A percentile compares a stretch with the other conserved stretches of the same genome.
These are phyloP conservation scores for Sinonovacula constricta DNA, from an alignment of 1,140 invertebrate genomes.

Conservation along the genomic window DNA sequence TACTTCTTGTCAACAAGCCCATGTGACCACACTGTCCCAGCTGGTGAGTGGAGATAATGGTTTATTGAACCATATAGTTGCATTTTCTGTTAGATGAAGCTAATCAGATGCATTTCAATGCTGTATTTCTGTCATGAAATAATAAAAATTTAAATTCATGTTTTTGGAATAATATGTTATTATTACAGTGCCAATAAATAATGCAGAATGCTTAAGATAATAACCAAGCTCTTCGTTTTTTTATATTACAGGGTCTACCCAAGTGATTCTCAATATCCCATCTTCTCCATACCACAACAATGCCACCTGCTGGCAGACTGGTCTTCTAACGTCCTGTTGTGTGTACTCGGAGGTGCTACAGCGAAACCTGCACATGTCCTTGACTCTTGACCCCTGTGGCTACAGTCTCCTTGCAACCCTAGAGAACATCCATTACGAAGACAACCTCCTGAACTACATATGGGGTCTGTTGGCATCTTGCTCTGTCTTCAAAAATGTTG, in stretches of 20 bases:
- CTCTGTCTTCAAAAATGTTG: too few species aligned
- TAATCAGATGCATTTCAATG: not conserved
- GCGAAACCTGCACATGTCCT: conserved; percentile 9
- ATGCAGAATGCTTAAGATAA: not conserved
- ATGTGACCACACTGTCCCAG: not conserved
- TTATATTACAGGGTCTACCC: not conserved
- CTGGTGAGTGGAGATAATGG: not conserved
- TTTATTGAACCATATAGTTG: not conserved
- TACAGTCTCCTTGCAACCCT: not conserved
- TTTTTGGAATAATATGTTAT: not conserved
- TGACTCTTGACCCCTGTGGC: conserved; percentile 11
- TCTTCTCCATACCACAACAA: not conserved
- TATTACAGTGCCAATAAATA: not conserved
- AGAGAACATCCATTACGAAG: conserved; percentile 15
- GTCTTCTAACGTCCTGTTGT: conserved; percentile 8
- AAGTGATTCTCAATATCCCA: not conserved
- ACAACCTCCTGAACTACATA: conserved; percentile 12
- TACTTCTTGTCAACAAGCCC: not conserved
- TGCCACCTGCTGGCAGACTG: conserved; percentile 1
- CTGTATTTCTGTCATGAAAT: not conserved
- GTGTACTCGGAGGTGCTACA: not conserved
- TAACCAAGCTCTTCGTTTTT: not conserved
- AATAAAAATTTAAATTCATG: not conserved
- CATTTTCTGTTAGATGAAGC: not conserved
- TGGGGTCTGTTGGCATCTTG: conserved; percentile 33